These are phyloP conservation scores for Paratrypauchen microcephalus DNA, from an alignment of 2,797 vertebrate genomes.

Conservation along the genomic window DNA sequence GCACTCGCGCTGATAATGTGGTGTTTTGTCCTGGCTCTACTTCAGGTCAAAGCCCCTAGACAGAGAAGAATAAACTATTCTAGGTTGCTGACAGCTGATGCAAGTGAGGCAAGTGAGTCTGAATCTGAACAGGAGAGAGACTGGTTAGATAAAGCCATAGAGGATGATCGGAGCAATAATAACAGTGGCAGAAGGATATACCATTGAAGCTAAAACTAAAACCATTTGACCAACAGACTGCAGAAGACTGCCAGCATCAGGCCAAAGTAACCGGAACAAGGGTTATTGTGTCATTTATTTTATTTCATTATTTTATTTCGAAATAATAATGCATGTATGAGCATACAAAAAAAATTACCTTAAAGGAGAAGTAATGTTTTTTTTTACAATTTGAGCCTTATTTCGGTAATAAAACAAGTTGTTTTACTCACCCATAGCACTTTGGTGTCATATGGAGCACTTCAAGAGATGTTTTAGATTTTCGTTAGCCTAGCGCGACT, in stretches of 20 bases:
- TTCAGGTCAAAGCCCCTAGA: slow-evolving; percentile 80
- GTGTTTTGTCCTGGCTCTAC: slow-evolving; percentile 72
- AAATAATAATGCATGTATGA: not conserved
- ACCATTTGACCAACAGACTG: not conserved
- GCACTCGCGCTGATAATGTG: slow-evolving; percentile 72
- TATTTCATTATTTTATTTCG: too few relatives aligned
- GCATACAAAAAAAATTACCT: too few relatives aligned
- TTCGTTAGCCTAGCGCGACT: too few relatives aligned
- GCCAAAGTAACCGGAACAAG: not conserved
- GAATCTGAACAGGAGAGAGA: slow-evolving; percentile 85
- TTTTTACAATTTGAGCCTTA: too few relatives aligned
- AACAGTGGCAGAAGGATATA: slow-evolving; percentile 34
- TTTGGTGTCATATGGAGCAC: too few relatives aligned
- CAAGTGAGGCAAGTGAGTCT: slow-evolving; percentile 83
- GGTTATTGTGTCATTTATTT: not conserved
- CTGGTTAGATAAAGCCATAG: slow-evolving; percentile 89
- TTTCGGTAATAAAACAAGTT: too few relatives aligned
- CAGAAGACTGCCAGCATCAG: not conserved
- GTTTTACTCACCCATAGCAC: too few relatives aligned
- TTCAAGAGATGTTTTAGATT: too few relatives aligned
- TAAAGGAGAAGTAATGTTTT: too few relatives aligned
- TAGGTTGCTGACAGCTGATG: slow-evolving; percentile 80
- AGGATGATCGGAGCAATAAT: slow-evolving; percentile 71
- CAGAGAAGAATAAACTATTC: slow-evolving; percentile 88
- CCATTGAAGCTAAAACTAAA: slow-evolving; percentile 11